Evolutionary conservation across 1,140 invertebrate genomes (phyloP).

Genomic region (Micrasema longulum): DNA sequence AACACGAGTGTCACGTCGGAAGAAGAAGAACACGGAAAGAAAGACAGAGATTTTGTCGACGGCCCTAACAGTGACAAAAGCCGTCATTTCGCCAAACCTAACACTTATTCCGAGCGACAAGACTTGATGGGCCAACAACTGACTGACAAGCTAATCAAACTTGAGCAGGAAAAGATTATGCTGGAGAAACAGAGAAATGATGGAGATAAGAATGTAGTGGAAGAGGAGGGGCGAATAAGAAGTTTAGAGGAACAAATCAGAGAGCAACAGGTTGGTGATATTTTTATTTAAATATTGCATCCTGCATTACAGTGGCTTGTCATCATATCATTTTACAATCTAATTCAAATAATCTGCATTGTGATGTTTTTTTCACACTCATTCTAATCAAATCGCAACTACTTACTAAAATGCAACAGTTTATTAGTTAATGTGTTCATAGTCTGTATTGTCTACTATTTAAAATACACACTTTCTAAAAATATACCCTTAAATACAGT

Average conservation of each 20-base stretch:
- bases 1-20: constrained; percentile 75
- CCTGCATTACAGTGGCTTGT: constrained; percentile 24
- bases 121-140: constrained; percentile 55
- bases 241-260: constrained; percentile 70
- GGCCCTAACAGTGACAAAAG: constrained; percentile 31
- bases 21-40: constrained; percentile 79
- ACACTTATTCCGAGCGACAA: constrained; percentile 58
- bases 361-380: constrained; percentile 11
- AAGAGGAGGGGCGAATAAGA: constrained; percentile 66
- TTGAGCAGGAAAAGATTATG: constrained; percentile 58
- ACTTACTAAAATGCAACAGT: not conserved
- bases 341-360: not conserved
- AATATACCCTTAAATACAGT: no score
- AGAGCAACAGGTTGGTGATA: constrained; percentile 67
- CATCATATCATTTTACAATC: constrained; percentile 7
- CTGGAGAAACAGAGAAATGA: constrained; percentile 42
- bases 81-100: constrained; percentile 38
- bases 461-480: no score
- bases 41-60: constrained; percentile 62
- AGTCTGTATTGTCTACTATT: no score
- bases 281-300: constrained; percentile 7
- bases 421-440: no score
- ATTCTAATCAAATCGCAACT: not conserved
- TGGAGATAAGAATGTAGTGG: constrained; percentile 48
- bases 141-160: constrained; percentile 56